Evolutionary conservation across 2,797 vertebrate species (phyloP).

Genomic region (Macroramphosus scolopax): DNA sequence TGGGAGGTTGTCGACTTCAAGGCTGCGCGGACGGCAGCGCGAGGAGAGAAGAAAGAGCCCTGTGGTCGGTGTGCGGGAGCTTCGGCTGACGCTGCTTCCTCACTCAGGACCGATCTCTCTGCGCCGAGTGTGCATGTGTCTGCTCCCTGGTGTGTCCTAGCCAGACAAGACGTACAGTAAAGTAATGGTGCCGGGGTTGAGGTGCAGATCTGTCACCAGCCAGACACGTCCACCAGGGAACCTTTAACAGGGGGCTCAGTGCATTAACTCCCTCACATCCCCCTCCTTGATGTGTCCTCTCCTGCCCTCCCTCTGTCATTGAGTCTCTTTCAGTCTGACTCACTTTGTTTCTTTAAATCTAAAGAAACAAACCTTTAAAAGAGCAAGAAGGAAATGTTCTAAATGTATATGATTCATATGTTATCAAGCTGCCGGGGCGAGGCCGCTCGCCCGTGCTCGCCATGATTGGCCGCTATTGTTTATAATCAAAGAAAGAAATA

Average conservation of each 20-base stretch:
- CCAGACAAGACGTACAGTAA: slow-evolving; percentile 20
- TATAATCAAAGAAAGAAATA: neutral
- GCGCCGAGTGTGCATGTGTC: slow-evolving; percentile 13
- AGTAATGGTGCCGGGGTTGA: slow-evolving; percentile 33
- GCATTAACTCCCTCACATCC: slow-evolving; percentile 45
- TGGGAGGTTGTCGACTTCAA: slow-evolving; percentile 32
- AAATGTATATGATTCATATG: too few relatives aligned
- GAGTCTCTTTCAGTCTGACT: slow-evolving; percentile 19
- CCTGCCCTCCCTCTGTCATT: slow-evolving; percentile 13
- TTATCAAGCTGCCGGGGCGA: too few relatives aligned
- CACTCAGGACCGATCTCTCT: slow-evolving; percentile 8
- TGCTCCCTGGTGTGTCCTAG: slow-evolving; percentile 32
- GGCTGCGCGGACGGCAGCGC: too few relatives aligned
- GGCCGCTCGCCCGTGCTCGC: neutral
- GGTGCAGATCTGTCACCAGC: slow-evolving; percentile 52
- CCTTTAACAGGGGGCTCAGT: slow-evolving; percentile 36
- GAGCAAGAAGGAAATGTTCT: too few relatives aligned
- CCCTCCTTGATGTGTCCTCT: slow-evolving; percentile 3
- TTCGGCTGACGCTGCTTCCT: slow-evolving; percentile 26
- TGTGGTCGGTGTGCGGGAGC: too few relatives aligned
- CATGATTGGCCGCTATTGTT: slow-evolving; percentile 3
- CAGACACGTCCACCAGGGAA: slow-evolving; percentile 43
- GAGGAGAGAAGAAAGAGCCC: too few relatives aligned
- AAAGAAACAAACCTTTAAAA: too few relatives aligned
- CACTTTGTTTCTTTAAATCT: too few relatives aligned